These are phyloP conservation scores for Chionis minor DNA, from an alignment of 2,113 vertebrate genomes.

Conservation along the genomic window DNA sequence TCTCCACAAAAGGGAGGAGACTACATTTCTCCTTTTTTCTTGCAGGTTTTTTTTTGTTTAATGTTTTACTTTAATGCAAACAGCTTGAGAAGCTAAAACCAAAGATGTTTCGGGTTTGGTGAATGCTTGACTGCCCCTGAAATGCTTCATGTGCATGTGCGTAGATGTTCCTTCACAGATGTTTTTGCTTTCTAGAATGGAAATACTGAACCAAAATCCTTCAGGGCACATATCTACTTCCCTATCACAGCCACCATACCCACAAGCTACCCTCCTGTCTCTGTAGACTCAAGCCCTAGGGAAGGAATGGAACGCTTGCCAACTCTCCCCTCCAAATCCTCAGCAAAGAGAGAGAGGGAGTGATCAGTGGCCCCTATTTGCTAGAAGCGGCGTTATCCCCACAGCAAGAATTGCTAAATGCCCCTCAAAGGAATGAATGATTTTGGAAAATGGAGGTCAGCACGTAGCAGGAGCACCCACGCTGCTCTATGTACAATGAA, in stretches of 20 bases:
- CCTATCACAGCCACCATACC: neutral
- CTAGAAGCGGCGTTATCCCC: neutral
- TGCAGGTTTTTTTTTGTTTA: neutral
- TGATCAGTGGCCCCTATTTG: neutral
- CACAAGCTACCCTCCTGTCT: neutral
- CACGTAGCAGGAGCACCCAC: fast-evolving
- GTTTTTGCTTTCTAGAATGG: neutral
- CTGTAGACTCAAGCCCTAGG: neutral
- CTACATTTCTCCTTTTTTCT: neutral
- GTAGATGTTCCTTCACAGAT: neutral
- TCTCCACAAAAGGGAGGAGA: neutral
- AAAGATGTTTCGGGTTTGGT: neutral
- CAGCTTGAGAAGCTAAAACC: neutral
- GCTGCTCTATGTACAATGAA: neutral
- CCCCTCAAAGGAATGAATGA: neutral
- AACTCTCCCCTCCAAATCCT: neutral
- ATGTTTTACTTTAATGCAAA: neutral
- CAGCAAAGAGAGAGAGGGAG: neutral
- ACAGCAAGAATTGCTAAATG: neutral
- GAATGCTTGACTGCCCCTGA: neutral
- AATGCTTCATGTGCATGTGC: neutral
- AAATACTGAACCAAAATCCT: neutral
- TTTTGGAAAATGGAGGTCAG: neutral
- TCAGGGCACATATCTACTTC: neutral
- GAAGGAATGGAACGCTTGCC: neutral